These are phyloP conservation scores for Xestoiulus laeticollis DNA, from an alignment of 2,888 invertebrate species.

Conservation along the genomic window DNA sequence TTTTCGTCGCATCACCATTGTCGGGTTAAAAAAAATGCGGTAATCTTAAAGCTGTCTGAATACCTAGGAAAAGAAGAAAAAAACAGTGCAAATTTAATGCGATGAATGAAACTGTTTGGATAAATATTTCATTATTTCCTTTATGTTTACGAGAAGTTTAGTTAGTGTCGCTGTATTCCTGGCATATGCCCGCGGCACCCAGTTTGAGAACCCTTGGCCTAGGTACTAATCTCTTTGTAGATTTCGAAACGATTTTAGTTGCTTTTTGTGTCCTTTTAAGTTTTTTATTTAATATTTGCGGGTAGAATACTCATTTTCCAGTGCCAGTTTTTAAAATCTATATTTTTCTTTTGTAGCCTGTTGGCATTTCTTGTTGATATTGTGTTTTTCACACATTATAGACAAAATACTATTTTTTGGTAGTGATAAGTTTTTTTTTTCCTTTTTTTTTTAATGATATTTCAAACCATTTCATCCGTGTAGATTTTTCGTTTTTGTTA, in stretches of 20 bases:
- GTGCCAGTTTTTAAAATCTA: background rate
- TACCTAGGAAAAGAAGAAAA: too few species aligned
- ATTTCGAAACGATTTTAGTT: background rate
- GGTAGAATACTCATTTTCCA: background rate
- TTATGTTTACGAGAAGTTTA: too few species aligned
- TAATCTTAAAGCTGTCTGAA: too few species aligned
- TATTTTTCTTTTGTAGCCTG: background rate
- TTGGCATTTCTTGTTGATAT: background rate
- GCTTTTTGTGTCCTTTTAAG: background rate
- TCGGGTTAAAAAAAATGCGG: too few species aligned
- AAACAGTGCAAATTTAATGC: too few species aligned
- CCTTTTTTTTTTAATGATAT: background rate
- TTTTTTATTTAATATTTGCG: background rate
- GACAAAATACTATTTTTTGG: background rate
- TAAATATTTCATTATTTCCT: too few species aligned
- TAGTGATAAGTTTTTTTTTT: background rate
- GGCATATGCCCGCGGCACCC: too few species aligned
- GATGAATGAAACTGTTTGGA: too few species aligned
- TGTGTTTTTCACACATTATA: background rate
- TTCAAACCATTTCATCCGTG: background rate
- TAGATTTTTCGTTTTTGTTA: background rate
- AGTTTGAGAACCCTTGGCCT: too few species aligned
- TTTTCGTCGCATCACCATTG: too few species aligned
- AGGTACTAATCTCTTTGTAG: too few species aligned
- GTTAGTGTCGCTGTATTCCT: too few species aligned